phyloP scores from a whole-genome alignment of 2,113 vertebrate species.

The Pedionomus torquatus region DNA sequence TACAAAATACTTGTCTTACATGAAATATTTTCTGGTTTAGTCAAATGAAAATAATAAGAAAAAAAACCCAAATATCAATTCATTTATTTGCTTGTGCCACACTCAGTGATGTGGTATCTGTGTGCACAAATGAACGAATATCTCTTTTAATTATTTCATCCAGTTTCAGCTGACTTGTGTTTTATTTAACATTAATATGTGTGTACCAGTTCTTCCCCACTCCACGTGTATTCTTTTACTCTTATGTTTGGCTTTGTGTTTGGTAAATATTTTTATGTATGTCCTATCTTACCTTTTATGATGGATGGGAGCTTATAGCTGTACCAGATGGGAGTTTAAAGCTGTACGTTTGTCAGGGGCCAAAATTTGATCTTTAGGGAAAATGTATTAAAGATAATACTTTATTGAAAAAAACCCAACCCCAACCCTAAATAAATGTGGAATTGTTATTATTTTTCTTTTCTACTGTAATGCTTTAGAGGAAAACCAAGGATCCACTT shows the following conservation, averaged over 20 bases:
- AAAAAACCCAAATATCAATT: neutral
- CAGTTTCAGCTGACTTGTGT: neutral
- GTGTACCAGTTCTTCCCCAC: neutral
- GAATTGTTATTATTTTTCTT: slow-evolving; percentile 25
- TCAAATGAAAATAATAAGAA: neutral
- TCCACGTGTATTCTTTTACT: neutral
- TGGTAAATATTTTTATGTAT: slow-evolving; percentile 30
- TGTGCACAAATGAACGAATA: neutral
- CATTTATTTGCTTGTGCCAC: neutral
- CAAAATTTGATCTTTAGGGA: slow-evolving; percentile 41
- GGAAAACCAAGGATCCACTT: slow-evolving; percentile 12
- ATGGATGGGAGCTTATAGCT: slow-evolving; percentile 22
- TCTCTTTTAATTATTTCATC: neutral
- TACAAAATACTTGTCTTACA: neutral
- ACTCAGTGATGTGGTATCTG: neutral
- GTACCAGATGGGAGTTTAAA: slow-evolving; percentile 19
- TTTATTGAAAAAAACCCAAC: neutral
- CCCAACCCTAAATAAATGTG: neutral
- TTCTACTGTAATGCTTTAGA: slow-evolving; percentile 23
- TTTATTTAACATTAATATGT: neutral
- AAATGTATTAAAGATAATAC: neutral
- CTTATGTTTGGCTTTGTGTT: slow-evolving; percentile 42
- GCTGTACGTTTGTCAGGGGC: slow-evolving; percentile 20
- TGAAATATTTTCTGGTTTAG: neutral
- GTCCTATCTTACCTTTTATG: slow-evolving; percentile 42